phyloP scores from a whole-genome alignment of 2,797 vertebrate genomes.

The Sebastes reedi region DNA sequence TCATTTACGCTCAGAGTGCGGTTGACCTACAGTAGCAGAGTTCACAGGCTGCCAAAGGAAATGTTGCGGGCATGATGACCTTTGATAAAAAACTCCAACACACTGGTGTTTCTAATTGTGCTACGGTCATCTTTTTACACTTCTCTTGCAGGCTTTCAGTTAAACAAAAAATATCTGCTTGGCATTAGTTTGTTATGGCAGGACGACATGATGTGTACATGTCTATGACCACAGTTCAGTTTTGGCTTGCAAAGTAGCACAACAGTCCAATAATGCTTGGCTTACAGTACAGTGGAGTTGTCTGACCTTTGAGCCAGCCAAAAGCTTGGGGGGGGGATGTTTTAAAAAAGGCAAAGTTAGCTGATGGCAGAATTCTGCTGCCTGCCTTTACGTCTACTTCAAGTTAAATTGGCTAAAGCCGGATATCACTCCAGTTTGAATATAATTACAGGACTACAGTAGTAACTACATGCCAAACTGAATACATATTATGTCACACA shows the following conservation, averaged over 20 bases:
- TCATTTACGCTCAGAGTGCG: not conserved
- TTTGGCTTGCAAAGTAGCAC: not conserved
- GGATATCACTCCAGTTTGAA: no score
- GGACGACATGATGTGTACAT: not conserved
- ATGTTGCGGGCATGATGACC: not conserved
- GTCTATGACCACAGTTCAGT: not conserved
- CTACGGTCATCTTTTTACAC: not conserved
- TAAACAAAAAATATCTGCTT: not conserved
- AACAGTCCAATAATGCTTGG: not conserved
- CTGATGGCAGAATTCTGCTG: not conserved
- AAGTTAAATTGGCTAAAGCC: not conserved
- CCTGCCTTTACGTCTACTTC: not conserved
- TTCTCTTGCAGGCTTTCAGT: not conserved
- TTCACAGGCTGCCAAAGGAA: not conserved
- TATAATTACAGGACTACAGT: no score
- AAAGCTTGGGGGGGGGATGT: not conserved
- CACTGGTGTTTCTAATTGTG: not conserved
- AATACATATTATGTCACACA: no score
- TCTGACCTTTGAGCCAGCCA: conserved; percentile 9
- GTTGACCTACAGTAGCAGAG: not conserved
- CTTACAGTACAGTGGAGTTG: not conserved
- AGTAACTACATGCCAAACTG: no score
- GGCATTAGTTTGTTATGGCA: not conserved
- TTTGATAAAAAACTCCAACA: not conserved
- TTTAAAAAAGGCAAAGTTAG: not conserved